phyloP scores from a whole-genome alignment of 1,140 invertebrate genomes.

The Apis cerana region DNA sequence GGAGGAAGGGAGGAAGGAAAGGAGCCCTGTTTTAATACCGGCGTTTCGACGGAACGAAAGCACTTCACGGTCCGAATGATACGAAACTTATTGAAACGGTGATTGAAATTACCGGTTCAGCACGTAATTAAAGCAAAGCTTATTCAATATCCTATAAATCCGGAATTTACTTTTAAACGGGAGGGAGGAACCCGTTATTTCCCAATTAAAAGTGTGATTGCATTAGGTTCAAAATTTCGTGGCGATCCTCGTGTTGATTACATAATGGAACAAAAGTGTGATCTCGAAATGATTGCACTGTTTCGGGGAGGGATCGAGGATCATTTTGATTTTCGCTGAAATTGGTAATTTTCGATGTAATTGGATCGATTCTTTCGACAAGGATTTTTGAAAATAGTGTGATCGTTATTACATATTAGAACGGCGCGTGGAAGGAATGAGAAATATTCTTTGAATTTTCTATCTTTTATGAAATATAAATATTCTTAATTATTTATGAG shows the following conservation, averaged over 20 bases:
- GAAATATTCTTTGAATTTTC: too few relatives aligned
- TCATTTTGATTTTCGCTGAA: not conserved
- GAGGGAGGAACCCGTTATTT: not conserved
- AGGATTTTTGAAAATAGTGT: too few relatives aligned
- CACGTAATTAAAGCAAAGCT: slow-evolving; percentile 34
- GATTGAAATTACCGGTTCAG: slow-evolving; percentile 34
- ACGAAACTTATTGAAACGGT: slow-evolving; percentile 36
- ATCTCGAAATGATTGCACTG: not conserved
- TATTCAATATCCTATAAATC: slow-evolving; percentile 38
- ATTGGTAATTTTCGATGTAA: too few relatives aligned
- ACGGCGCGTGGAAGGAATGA: too few relatives aligned
- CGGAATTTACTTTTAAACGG: slow-evolving; percentile 35
- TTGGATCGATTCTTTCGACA: not conserved
- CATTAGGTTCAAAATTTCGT: not conserved
- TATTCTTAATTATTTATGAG: too few relatives aligned
- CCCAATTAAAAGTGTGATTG: slow-evolving; percentile 32
- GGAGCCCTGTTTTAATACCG: not conserved
- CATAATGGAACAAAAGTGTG: not conserved
- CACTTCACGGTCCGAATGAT: slow-evolving; percentile 20
- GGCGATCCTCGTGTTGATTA: not conserved
- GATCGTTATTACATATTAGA: too few relatives aligned
- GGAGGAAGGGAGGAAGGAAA: too few relatives aligned
- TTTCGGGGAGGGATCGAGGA: not conserved
- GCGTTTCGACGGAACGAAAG: not conserved
- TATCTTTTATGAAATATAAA: too few relatives aligned